Percentiles rank a stretch among this genome's conserved stretches.
These are phyloP conservation scores for Chromis chromis DNA, from an alignment of 2,797 vertebrate genomes.

Conservation along the genomic window DNA sequence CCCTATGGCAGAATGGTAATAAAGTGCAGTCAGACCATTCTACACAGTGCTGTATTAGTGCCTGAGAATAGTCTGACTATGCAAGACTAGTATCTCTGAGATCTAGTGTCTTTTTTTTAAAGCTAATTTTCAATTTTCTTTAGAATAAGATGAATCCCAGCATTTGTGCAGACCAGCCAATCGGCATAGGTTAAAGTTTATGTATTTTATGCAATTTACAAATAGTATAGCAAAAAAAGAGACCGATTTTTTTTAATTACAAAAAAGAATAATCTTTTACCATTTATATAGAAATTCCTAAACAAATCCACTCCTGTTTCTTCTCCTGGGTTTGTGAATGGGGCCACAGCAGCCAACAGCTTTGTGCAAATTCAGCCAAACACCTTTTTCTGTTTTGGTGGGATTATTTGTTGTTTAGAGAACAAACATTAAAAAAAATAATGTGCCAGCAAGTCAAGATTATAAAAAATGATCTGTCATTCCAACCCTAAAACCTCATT, in stretches of 20 bases:
- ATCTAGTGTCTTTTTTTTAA: too few relatives aligned
- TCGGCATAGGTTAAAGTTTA: too few relatives aligned
- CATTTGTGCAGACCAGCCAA: too few relatives aligned
- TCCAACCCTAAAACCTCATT: constrained; percentile 38
- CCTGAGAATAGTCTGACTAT: too few relatives aligned
- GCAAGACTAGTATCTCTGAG: too few relatives aligned
- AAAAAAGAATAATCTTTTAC: too few relatives aligned
- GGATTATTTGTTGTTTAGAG: constrained; percentile 36
- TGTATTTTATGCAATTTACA: background rate
- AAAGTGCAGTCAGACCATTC: too few relatives aligned
- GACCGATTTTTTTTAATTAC: background rate
- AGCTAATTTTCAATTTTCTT: too few relatives aligned
- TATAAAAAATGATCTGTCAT: constrained; percentile 25
- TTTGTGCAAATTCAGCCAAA: constrained; percentile 20
- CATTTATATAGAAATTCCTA: background rate
- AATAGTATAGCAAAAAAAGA: background rate
- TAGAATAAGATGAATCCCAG: too few relatives aligned
- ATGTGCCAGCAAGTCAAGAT: constrained; percentile 10
- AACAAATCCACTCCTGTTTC: background rate
- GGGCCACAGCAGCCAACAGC: background rate
- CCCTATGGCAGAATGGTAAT: too few relatives aligned
- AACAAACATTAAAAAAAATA: constrained; percentile 24
- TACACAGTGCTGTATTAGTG: too few relatives aligned
- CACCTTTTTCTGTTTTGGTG: constrained; percentile 16
- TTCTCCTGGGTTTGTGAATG: background rate